These are phyloP conservation scores for Lepidurus arcticus DNA, from an alignment of 1,140 invertebrate species.

Conservation along the genomic window DNA sequence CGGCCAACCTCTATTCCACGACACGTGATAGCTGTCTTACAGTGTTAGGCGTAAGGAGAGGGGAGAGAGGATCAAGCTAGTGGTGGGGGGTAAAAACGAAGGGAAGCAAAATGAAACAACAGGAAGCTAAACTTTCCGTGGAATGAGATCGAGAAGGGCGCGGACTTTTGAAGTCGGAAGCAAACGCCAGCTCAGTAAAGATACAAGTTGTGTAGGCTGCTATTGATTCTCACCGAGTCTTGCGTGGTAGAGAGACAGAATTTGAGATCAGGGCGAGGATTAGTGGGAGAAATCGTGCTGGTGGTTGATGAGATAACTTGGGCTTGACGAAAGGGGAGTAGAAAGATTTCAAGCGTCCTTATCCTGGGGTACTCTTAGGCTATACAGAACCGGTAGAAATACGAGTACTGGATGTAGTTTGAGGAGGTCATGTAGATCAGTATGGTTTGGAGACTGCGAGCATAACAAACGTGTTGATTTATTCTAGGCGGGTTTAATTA, in stretches of 20 bases:
- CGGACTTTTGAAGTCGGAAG: background rate
- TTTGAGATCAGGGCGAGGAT: background rate
- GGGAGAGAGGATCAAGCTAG: background rate
- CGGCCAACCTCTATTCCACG: background rate
- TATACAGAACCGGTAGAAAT: no score
- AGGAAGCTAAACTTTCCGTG: background rate
- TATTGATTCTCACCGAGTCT: background rate
- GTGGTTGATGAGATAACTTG: background rate
- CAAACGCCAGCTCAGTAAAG: background rate
- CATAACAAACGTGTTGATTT: no score
- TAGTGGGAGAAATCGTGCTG: background rate
- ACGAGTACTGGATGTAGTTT: no score
- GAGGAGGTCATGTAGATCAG: no score
- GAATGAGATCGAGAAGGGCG: background rate
- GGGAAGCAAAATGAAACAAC: background rate
- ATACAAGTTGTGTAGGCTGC: constrained; percentile 1
- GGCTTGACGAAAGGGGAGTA: no score
- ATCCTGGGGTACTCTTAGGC: no score
- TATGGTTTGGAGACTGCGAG: no score
- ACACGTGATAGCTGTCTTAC: background rate
- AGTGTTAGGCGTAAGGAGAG: background rate
- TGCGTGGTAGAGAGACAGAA: background rate
- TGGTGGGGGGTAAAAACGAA: background rate
- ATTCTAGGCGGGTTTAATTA: background rate
- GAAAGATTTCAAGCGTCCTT: no score